phyloP scores from a whole-genome alignment of 2,888 invertebrate genomes.

The Melinaea menophilus region DNA sequence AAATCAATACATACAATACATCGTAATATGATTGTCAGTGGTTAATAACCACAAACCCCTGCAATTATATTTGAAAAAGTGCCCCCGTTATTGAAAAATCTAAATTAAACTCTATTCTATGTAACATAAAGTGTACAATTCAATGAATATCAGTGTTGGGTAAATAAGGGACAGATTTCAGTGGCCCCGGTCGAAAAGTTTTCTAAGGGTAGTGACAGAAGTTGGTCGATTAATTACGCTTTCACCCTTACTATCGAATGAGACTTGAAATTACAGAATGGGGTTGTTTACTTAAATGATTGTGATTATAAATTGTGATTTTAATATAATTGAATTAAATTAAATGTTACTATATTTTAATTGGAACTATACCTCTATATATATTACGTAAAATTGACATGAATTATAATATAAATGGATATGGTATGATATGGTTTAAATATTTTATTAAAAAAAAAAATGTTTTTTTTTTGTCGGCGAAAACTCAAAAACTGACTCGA shows the following conservation, averaged over 20 bases:
- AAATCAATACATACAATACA: conserved; percentile 35
- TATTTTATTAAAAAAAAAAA: too few relatives aligned
- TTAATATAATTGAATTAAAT: conserved; percentile 25
- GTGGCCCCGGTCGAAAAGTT: conserved; percentile 40
- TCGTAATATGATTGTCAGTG: conserved; percentile 58
- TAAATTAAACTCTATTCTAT: conserved; percentile 33
- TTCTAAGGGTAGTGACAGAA: conserved; percentile 53
- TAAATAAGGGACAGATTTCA: conserved; percentile 57
- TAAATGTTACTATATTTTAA: neutral
- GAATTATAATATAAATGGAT: too few relatives aligned
- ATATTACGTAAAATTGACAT: neutral
- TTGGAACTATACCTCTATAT: neutral
- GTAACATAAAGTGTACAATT: conserved; percentile 40
- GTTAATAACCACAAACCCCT: conserved; percentile 63
- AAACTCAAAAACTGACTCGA: too few relatives aligned
- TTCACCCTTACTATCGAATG: conserved; percentile 58
- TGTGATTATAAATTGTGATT: conserved; percentile 42
- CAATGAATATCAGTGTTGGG: conserved; percentile 36
- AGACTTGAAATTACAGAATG: conserved; percentile 48
- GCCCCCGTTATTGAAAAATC: conserved; percentile 40
- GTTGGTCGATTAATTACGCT: conserved; percentile 68
- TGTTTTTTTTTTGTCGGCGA: too few relatives aligned
- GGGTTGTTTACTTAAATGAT: conserved; percentile 52
- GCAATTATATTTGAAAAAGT: conserved; percentile 68
- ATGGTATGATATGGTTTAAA: too few relatives aligned